These are phyloP conservation scores for Hydriomena furcata DNA, from an alignment of 2,888 invertebrate species.

Conservation along the genomic window DNA sequence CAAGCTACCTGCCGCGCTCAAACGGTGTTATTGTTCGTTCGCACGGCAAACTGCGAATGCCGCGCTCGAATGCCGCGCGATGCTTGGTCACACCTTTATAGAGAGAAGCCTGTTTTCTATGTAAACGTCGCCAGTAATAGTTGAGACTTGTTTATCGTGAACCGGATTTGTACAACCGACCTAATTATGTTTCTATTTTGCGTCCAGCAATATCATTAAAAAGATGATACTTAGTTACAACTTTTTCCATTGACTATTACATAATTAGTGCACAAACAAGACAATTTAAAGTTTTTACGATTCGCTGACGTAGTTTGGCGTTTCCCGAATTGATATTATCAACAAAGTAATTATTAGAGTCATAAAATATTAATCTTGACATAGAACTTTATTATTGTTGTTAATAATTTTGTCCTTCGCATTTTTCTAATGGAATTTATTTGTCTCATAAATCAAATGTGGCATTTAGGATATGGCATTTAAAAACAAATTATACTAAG, in stretches of 20 bases:
- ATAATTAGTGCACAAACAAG: constrained; percentile 12
- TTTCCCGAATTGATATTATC: constrained; percentile 24
- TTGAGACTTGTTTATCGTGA: constrained; percentile 10
- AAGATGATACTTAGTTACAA: constrained; percentile 6
- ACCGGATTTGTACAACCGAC: constrained; percentile 17
- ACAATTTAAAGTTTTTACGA: constrained; percentile 25
- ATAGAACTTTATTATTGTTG: constrained; percentile 16
- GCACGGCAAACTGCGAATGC: too few relatives aligned
- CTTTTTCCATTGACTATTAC: constrained; percentile 3
- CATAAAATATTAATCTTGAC: constrained; percentile 13
- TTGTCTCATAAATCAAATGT: constrained; percentile 29
- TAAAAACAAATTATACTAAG: neutral
- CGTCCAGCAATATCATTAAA: neutral
- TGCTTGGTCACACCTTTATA: neutral
- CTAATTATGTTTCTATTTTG: constrained; percentile 18
- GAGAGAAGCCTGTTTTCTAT: neutral
- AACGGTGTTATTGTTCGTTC: too few relatives aligned
- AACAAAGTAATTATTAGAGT: constrained; percentile 27
- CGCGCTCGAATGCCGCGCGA: too few relatives aligned
- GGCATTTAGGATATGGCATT: constrained; percentile 26
- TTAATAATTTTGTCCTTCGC: constrained; percentile 23
- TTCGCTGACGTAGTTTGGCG: constrained; percentile 14
- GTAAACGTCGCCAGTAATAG: neutral
- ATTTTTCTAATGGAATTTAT: constrained; percentile 10
- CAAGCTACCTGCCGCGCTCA: too few relatives aligned